Base-by-base conservation (phyloP, 1,140 invertebrate species). In the Elymnias hypermnestra region DNA sequence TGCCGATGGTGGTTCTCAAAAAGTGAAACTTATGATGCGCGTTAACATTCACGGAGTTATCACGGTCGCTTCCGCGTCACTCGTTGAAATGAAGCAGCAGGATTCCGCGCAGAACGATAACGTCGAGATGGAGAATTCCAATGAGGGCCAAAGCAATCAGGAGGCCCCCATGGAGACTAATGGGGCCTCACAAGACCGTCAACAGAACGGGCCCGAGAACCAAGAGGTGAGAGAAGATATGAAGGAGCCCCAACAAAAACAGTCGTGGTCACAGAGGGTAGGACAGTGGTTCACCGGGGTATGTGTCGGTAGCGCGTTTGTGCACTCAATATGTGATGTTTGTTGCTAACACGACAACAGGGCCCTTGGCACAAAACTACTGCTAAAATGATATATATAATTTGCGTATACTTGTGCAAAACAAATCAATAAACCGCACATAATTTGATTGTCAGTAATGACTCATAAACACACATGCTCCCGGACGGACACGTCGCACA, bases 11-110 rank as follows among this genome's bases (percentile, higher is more conserved):
- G 95, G 96, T 63, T 91, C 91, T 15, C 92, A 95, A 33, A 98
- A 98, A 85, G 93, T 99, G 0, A 98, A 98, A 83, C 92, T 99
- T 0, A 99, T 99, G 88, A 95, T 97, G 3, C 89, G 97, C 51
- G 88, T 99, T 10, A 98, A 98, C 84, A 87, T 94, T 8, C 94
- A 99, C 81, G 98, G 98, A 8, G 93, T 99, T 33, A 92, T 99
- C 60, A 91, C 90, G 3, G 90, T 99, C 2, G 90, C 91, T 2
- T 94, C 92, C 46, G 98, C 98, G 1, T 92, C 92, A 0, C 82
- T 98, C 46, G 89, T 94, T 14, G 97, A 33, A 33, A 33, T 98
- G 73, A 96, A 94, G 84, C 91, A 90, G 54, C 71, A 73, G 37
- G 92, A 94, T 61, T 74, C 88, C 1, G 74, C 88, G 6, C 89